These are phyloP conservation scores for Calliscelio sp. DNA, from an alignment of 2,888 invertebrate genomes.

Conservation along the genomic window DNA sequence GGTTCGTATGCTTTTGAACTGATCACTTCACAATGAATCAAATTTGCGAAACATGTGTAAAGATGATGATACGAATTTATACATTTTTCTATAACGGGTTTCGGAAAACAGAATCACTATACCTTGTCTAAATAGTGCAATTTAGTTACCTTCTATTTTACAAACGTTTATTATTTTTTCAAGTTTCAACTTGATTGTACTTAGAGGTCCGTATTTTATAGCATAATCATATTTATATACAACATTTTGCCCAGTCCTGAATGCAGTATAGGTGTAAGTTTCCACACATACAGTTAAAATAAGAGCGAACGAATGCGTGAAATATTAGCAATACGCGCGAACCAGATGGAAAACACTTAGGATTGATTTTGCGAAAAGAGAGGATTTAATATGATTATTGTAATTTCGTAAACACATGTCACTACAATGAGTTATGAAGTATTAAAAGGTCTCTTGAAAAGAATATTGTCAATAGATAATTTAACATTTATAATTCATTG, in stretches of 20 bases:
- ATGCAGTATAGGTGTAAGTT: slow-evolving; percentile 52
- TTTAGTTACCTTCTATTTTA: slow-evolving; percentile 24
- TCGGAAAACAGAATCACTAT: background rate
- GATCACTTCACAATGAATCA: background rate
- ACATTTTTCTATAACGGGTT: slow-evolving; percentile 26
- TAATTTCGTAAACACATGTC: slow-evolving; percentile 21
- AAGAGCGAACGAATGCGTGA: slow-evolving; percentile 41
- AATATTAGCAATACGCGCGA: slow-evolving; percentile 11
- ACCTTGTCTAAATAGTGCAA: slow-evolving; percentile 35
- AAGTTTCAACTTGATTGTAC: slow-evolving; percentile 34
- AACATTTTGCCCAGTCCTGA: slow-evolving; percentile 61
- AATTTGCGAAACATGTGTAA: background rate
- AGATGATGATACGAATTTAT: background rate
- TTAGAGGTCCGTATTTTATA: slow-evolving; percentile 48
- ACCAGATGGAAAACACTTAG: slow-evolving; percentile 23
- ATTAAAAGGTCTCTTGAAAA: background rate
- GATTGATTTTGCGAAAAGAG: slow-evolving; percentile 25
- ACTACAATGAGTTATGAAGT: slow-evolving; percentile 17
- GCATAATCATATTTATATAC: slow-evolving; percentile 29
- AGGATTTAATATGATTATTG: slow-evolving; percentile 22
- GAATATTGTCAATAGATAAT: background rate
- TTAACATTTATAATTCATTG: slow-evolving; percentile 11
- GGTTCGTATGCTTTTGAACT: background rate
- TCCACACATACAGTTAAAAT: slow-evolving; percentile 10
- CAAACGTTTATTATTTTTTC: slow-evolving; percentile 8